A percentile compares a stretch with the other conserved stretches of the same genome.
These are phyloP conservation scores for Pyrrhosoma nymphula DNA, from an alignment of 2,888 invertebrate genomes.

Conservation along the genomic window DNA sequence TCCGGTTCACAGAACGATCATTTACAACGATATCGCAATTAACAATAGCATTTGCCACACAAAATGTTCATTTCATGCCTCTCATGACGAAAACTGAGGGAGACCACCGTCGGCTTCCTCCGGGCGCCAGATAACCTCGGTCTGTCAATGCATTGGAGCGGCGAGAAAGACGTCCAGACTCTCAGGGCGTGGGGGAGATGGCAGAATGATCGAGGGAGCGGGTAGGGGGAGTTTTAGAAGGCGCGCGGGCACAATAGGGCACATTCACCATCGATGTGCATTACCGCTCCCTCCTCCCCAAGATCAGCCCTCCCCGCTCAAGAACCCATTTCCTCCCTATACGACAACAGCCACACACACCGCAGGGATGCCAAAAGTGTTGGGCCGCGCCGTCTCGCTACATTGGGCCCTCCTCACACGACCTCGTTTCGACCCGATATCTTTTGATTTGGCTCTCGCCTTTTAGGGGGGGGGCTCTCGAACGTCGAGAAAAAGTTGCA, in stretches of 20 bases:
- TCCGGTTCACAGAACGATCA: no score
- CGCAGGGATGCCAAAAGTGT: neutral
- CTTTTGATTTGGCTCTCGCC: slow-evolving; percentile 15
- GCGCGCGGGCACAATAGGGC: neutral
- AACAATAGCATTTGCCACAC: no score
- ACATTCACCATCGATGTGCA: slow-evolving; percentile 6
- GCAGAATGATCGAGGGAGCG: no score
- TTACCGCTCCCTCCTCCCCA: neutral
- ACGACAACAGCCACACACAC: neutral
- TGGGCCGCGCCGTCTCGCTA: neutral
- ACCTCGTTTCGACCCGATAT: slow-evolving; percentile 19
- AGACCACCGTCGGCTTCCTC: neutral
- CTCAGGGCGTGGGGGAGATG: no score
- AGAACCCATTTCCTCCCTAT: neutral
- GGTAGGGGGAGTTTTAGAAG: neutral
- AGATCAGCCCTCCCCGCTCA: neutral
- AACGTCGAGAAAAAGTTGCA: slow-evolving; percentile 20
- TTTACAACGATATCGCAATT: no score
- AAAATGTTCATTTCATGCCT: no score
- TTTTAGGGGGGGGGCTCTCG: neutral
- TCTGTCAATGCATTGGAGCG: neutral
- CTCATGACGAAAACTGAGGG: neutral
- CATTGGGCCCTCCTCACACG: slow-evolving; percentile 13
- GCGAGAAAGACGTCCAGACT: neutral
- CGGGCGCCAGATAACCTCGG: neutral